Evolutionary conservation across 2,888 invertebrate species (phyloP).

Genomic region (Orchestes rusci): DNA sequence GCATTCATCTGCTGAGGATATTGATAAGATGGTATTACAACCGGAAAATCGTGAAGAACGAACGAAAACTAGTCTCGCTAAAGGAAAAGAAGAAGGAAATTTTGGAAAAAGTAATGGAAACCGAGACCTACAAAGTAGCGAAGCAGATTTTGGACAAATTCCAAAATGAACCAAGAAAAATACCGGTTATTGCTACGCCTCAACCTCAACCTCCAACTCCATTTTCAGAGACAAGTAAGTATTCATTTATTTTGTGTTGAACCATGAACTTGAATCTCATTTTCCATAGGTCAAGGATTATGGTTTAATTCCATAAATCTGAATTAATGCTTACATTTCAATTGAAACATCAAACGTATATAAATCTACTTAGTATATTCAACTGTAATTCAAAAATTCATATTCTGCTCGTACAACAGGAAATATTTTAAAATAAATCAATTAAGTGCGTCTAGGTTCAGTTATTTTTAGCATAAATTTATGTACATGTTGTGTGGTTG

Average conservation of each 20-base stretch:
- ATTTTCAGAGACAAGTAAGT: too few species aligned
- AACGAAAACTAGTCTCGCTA: conserved; percentile 62
- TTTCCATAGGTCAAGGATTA: too few species aligned
- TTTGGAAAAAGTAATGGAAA: conserved; percentile 94
- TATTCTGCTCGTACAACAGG: too few species aligned
- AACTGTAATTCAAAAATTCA: too few species aligned
- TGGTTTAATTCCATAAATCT: neutral
- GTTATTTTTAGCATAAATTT: too few species aligned
- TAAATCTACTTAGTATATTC: too few species aligned
- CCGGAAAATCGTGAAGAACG: conserved; percentile 71
- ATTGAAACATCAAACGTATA: too few species aligned
- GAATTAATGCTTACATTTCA: too few species aligned
- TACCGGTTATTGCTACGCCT: conserved; percentile 16
- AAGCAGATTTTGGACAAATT: conserved; percentile 83
- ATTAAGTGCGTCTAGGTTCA: too few species aligned
- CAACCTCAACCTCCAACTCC: conserved; percentile 11
- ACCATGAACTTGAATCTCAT: too few species aligned
- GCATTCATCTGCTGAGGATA: conserved; percentile 53
- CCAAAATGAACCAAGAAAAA: conserved; percentile 51
- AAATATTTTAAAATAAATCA: too few species aligned
- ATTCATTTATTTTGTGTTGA: conserved; percentile 10
- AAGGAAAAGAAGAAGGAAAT: conserved; percentile 79
- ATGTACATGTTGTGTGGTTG: too few species aligned
- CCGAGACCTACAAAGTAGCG: conserved; percentile 93
- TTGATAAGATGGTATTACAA: conserved; percentile 85